Conservation (phyloP, 2,113 vertebrate genomes). For the Myodes glareolus region DNA sequence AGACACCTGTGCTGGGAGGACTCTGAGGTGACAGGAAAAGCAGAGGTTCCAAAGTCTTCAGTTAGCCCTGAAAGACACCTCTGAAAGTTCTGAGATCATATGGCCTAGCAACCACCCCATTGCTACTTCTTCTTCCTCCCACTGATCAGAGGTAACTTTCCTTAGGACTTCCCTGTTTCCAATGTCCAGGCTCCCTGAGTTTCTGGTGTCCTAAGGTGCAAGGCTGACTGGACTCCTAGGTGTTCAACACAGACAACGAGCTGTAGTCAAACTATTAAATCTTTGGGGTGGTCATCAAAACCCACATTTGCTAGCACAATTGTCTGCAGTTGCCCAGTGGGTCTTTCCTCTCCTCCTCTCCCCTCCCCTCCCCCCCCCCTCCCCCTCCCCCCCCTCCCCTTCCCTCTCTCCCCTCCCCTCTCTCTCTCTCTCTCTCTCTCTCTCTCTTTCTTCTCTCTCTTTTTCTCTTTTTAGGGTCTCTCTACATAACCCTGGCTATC, state of each 20-base stretch:
- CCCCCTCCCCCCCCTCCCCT: fast-evolving
- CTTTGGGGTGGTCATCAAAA: neutral
- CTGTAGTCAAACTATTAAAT: too few species aligned
- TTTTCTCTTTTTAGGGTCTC: neutral
- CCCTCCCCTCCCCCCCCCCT: fast-evolving
- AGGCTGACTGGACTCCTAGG: neutral
- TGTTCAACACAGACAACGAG: too few species aligned
- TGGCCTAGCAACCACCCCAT: neutral
- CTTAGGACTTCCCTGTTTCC: neutral
- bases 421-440: fast-evolving
- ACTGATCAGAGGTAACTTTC: neutral
- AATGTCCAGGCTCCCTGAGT: neutral
- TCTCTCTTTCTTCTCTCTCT: too few species aligned
- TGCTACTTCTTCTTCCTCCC: neutral
- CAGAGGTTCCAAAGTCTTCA: neutral
- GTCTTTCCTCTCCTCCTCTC: neutral
- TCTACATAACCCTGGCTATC: neutral
- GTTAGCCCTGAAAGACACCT: neutral
- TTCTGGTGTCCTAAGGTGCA: neutral
- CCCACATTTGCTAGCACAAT: neutral
- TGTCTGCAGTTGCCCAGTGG: neutral
- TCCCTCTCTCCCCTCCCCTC: too few species aligned
- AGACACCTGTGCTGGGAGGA: neutral
- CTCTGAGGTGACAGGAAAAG: neutral
- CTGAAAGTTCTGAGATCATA: neutral